Base-by-base conservation (phyloP, 2,113 vertebrate genomes). In the Vidua macroura region DNA sequence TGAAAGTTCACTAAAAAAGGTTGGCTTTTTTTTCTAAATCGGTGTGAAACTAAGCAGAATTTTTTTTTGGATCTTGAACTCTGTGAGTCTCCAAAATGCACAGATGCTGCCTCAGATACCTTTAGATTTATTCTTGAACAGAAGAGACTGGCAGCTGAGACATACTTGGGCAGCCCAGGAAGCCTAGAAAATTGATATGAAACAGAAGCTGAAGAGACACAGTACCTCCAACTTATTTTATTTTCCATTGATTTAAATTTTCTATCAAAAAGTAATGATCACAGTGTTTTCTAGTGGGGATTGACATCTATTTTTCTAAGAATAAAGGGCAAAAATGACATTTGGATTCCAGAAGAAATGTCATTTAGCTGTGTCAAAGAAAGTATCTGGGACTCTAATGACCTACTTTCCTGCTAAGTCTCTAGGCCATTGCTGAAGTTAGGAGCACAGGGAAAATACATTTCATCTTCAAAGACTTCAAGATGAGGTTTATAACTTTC, bases 351-450 rank as follows among this genome's bases (percentile, higher is more conserved):
- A 91, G 90, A 92, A 91, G 79, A 96, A 81, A 92, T 95, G 83
- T 90, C 96, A 92, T 93, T 91, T 95, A 93, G 84, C 67, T 90
- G 10, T 96, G 93, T 91, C 91, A 97, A 86, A 88, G 64, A 94
- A 90, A 88, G 86, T 91, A 81, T 83, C 14, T 15, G 62, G 66
- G 91, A 91, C 94, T 97, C 74, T 94, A 94, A 90, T 95, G 92
- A 92, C 93, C 93, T 94, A 93, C 90, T 95, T 97, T 96, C 82
- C 86, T 92, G 60, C 80, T 93, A 95, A 96, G 95, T 95, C 94
- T 93, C 90, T 81, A 93, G 90, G 68, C 86, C 93, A 74, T 96
- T 96, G 86, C 84, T 93, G 82, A 92, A 94, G 74, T 74, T 86
- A 75, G 78, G 90, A 96, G 90, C 92, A 84, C 15, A 86, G 83